phyloP scores from a whole-genome alignment of 2,797 vertebrate genomes.

The Syncerus caffer region DNA sequence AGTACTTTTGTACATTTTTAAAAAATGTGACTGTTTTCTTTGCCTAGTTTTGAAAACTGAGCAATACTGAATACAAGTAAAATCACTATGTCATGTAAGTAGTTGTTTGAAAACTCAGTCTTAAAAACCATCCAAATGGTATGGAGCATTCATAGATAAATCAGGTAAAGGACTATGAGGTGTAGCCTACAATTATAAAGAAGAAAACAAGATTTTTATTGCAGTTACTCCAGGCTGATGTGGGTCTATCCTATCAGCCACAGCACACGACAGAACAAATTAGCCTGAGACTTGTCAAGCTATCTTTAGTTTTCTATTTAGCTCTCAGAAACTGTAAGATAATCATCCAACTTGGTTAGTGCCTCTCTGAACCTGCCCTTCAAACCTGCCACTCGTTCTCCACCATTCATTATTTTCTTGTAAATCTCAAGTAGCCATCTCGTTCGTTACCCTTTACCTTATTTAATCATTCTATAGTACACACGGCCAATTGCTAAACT shows the following conservation, averaged over 20 bases:
- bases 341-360: not conserved
- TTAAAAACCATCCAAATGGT: not conserved
- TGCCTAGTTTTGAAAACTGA: not conserved
- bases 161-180: not conserved
- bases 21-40: not conserved
- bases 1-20: not conserved
- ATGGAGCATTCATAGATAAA: not conserved
- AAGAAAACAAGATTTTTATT: conserved; percentile 14
- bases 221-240: not conserved
- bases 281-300: not conserved
- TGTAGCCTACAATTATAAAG: not conserved
- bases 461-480: conserved; percentile 49
- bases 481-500: conserved; percentile 26
- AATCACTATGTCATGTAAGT: not conserved
- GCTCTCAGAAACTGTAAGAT: not conserved
- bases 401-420: conserved; percentile 26
- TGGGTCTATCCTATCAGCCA: not conserved
- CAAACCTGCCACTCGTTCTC: not conserved
- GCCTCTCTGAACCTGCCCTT: not conserved
- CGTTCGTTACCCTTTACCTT: not conserved
- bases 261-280: not conserved
- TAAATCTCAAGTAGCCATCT: conserved; percentile 30
- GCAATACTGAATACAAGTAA: not conserved
- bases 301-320: not conserved
- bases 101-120: not conserved